Base-by-base conservation (phyloP, 2,888 invertebrate genomes). In the Drosophila robusta region DNA sequence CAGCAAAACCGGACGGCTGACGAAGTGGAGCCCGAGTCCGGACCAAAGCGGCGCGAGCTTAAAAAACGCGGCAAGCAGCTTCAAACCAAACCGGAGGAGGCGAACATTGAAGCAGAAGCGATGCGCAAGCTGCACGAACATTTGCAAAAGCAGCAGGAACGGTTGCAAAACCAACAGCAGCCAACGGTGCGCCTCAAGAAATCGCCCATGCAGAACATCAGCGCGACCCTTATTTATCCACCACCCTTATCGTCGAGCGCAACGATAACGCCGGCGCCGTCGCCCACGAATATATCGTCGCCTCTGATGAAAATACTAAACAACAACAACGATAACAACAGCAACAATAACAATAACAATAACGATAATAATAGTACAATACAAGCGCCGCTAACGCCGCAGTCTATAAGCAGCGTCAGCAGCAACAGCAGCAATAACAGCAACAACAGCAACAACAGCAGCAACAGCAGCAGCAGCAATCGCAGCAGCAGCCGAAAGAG, bases 331-430 rank as follows among this genome's bases (percentile, higher is more conserved):
- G 5, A 55, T 78, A 26, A 12, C 54, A 46, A 18, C 41, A 52
- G 12, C 61, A 1, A 58, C 56, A 49, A 57, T 75, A 11, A 56
- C 76, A 26, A 16, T 44, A 46, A 24, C 26, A 52, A 29, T 55
- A 1, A 58, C 56, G 45, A 60, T 75, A 29, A 9, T 29, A 29
- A 29, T 29, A 29, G 9, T 9, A 29, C 9, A 9, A 29, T 8
- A 29, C 54, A 66, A 36, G 58, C 71, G 7, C 85, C 85, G 2
- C 24, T 78, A 46, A 85, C 83, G 12, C 83, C 85, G 5, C 82
- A 80, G 32, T 82, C 82, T 0, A 63, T 70, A 3, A 72, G 82
- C 36, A 84, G 78, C 42, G 67, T 60, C 5, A 71, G 75, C 41
- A 83, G 75, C 52, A 42, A 38, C 38, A 78, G 39, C 56, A 77